Evolutionary conservation across 2,113 vertebrate species (phyloP), one percentile per base, ranked within the genome.

Genomic region (Phoxinus phoxinus): DNA sequence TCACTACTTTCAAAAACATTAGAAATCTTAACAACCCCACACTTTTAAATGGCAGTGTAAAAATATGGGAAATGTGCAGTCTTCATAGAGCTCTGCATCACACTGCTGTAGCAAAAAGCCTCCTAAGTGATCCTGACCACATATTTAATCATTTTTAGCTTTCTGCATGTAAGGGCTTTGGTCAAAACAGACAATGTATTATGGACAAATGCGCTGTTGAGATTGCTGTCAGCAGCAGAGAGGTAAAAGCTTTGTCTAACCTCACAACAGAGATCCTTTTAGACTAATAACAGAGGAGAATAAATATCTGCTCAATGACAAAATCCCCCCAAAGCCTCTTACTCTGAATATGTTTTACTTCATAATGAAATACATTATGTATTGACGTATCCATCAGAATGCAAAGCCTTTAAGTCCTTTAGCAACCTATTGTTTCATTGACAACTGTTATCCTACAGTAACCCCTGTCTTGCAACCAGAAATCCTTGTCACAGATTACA

Each of bases 361-460:
- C 11, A 4, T 69, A 65, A 65, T 10, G 56, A 84, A 63, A 63
- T 25, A 44, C 56, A 46, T 41, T 41, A 41, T 41, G 41, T 41
- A 41, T 35, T 5, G 51, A 83, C 58, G 30, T n/a, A 15, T 73
- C 75, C 41, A 25, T 84, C 25, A 56, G 44, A 63, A n/a, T 46
- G 17, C 35, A 53, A 77, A 37, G 6, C 73, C 41, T 48, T 84
- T 30, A 72, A 12, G 21, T 53, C 13, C 58, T 12, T 12, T 67
- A 69, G 71, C 83, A 71, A 69, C 86, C 48, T 58, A 59, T 48
- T 71, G 78, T 85, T 81, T 73, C 78, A 71, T 25, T 85, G 86
- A 81, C 71, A 69, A 84, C 83, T 53, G 27, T 63, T 81, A 81
- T 67, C 86, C 77, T 84, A 27, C 76, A 76, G 79, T 85, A 87